Base-by-base conservation (phyloP, 2,113 vertebrate species). In the Perca schrenkii region DNA sequence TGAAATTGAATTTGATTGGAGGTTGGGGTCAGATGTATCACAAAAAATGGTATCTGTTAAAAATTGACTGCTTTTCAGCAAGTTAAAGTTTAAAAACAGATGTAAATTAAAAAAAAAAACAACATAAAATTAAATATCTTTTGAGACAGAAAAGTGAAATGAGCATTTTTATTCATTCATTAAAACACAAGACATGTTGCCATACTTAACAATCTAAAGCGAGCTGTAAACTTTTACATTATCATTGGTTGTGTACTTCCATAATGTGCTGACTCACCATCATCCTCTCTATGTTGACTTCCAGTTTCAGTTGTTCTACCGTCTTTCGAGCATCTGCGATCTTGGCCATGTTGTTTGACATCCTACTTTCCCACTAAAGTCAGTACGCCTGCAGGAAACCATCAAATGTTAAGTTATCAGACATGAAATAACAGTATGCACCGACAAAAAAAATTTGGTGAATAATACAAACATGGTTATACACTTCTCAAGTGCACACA, bases 261-360 rank as follows among this genome's bases (percentile, higher is more conserved):
- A 46, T 12, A 10, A 53, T 52, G 12, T 53, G 71, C 49, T 2
- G 22, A 86, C 94, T 93, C 67, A 98, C 97, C 97, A 97, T 96
- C 96, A 97, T 97, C 74, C 97, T 95, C 84, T 97, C 96, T 25
- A 97, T 96, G 93, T 98, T 97, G 79, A 98, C 97, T 83, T 98
- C 97, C 89, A 98, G 93, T 84, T 98, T 98, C 43, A 98, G 87
- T 46, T 98, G 97, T 43, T 98, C 97, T 74, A 98, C 97, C 0
- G 95, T 96, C 91, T 97, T 97, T 36, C 97, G 93, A 13, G 97
- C 97, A 65, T 98, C 97, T 22, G 96, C 96, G 28, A 98, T 98
- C 92, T 97, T 97, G 74, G 97, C 97, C 96, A 97, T 97, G 94
- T 97, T 97, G 90, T 97, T 98, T 7, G 97, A 97, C 97, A 98